Evolutionary conservation across 2,113 vertebrate species (phyloP).

Genomic region (Coptodon bakossiorum): DNA sequence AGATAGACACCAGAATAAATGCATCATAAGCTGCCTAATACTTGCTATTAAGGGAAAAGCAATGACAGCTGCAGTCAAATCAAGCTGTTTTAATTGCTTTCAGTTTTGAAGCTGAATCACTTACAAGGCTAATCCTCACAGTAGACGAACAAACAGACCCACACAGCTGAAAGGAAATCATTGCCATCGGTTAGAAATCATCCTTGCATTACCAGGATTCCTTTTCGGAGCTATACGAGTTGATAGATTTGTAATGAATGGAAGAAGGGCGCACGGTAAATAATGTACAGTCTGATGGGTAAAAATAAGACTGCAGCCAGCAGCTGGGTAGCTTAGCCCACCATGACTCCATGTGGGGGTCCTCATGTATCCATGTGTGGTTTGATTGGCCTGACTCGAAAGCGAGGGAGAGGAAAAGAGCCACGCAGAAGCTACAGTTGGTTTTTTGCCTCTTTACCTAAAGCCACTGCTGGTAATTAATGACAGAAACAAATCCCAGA

Average conservation of each 20-base stretch:
- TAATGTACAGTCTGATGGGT: neutral
- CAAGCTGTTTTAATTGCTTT: slow-evolving; percentile 34
- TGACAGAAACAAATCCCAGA: slow-evolving; percentile 60
- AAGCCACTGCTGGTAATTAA: slow-evolving; percentile 54
- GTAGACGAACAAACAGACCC: slow-evolving; percentile 15
- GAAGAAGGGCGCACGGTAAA: neutral
- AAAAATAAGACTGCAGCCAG: neutral
- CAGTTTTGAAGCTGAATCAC: slow-evolving; percentile 11
- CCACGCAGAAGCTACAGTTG: slow-evolving; percentile 26
- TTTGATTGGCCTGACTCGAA: neutral
- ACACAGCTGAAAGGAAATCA: neutral
- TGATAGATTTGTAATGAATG: neutral
- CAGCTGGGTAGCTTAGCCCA: neutral
- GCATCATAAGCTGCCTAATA: slow-evolving; percentile 22
- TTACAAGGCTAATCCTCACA: slow-evolving; percentile 19
- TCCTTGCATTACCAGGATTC: neutral
- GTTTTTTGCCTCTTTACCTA: slow-evolving; percentile 42
- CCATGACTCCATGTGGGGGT: neutral
- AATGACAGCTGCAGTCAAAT: slow-evolving; percentile 23
- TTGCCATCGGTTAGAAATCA: neutral
- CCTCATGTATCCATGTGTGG: neutral
- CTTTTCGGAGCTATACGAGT: neutral
- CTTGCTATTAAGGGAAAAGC: slow-evolving; percentile 9
- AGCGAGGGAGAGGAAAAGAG: slow-evolving; percentile 13
- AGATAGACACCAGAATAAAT: neutral